Percentiles rank a stretch among this genome's conserved stretches.
These are phyloP conservation scores for Oncorhynchus kisutch DNA, from an alignment of 2,113 vertebrate species.

Conservation along the genomic window DNA sequence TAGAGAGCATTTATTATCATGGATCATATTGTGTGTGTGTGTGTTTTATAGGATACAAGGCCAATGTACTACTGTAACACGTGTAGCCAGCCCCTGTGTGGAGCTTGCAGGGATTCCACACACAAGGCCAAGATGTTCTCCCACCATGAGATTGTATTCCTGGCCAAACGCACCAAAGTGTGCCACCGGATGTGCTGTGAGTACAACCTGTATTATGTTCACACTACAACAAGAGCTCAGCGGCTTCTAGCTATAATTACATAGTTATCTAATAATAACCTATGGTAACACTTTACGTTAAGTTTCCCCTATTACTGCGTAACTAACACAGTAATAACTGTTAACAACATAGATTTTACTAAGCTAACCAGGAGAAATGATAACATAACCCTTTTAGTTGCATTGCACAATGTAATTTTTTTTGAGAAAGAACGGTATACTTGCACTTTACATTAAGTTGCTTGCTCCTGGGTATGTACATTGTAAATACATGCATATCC, in stretches of 20 bases:
- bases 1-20: not conserved
- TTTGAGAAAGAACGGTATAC: too few relatives aligned
- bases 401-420: too few relatives aligned
- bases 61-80: constrained; percentile 85
- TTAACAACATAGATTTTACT: too few relatives aligned
- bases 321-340: too few relatives aligned
- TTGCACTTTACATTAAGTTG: too few relatives aligned
- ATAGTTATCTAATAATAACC: too few relatives aligned
- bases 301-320: too few relatives aligned
- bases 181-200: constrained; percentile 73
- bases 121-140: constrained; percentile 91
- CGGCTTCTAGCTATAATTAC: not conserved
- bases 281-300: too few relatives aligned
- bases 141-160: constrained; percentile 87
- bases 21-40: not conserved
- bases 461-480: too few relatives aligned
- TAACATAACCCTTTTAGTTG: too few relatives aligned
- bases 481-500: too few relatives aligned
- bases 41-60: not conserved
- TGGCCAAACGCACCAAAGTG: constrained; percentile 79
- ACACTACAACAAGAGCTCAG: not conserved
- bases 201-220: constrained; percentile 29
- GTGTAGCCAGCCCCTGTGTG: constrained; percentile 88
- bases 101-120: constrained; percentile 85
- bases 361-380: too few relatives aligned